Conservation (phyloP, 1,140 invertebrate genomes). For the Callitettix versicolor region DNA sequence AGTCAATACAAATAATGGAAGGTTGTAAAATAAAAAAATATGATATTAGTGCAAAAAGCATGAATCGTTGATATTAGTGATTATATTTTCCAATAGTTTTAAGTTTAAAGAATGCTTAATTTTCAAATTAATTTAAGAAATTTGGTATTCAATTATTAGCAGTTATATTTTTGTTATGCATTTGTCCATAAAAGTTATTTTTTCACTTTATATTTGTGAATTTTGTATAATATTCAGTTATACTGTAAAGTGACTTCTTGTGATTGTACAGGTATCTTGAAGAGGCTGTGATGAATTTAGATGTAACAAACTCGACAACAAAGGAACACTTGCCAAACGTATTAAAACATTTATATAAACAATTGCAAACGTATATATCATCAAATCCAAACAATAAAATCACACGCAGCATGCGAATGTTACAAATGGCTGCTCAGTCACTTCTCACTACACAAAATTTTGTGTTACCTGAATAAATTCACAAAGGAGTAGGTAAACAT, state of each 20-base stretch:
- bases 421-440: conserved; percentile 65
- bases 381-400: conserved; percentile 57
- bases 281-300: conserved; percentile 75
- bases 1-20: too few relatives aligned
- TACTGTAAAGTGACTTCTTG: too few relatives aligned
- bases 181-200: neutral
- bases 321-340: conserved; percentile 74
- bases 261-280: conserved; percentile 76
- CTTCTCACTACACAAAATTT: conserved; percentile 25
- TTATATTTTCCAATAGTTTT: too few relatives aligned
- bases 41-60: too few relatives aligned
- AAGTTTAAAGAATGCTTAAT: too few relatives aligned
- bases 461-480: neutral
- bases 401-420: conserved; percentile 58
- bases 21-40: too few relatives aligned
- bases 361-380: conserved; percentile 57
- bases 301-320: conserved; percentile 62
- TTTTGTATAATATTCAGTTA: too few relatives aligned
- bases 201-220: neutral
- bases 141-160: too few relatives aligned
- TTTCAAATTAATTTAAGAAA: too few relatives aligned
- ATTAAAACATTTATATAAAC: conserved; percentile 58
- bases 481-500: too few relatives aligned
- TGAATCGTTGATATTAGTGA: too few relatives aligned
- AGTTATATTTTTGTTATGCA: too few relatives aligned